A percentile compares a stretch with the other conserved stretches of the same genome.
Conservation (phyloP, 2,888 invertebrate species). For the Tenthredo scrophulariae region DNA sequence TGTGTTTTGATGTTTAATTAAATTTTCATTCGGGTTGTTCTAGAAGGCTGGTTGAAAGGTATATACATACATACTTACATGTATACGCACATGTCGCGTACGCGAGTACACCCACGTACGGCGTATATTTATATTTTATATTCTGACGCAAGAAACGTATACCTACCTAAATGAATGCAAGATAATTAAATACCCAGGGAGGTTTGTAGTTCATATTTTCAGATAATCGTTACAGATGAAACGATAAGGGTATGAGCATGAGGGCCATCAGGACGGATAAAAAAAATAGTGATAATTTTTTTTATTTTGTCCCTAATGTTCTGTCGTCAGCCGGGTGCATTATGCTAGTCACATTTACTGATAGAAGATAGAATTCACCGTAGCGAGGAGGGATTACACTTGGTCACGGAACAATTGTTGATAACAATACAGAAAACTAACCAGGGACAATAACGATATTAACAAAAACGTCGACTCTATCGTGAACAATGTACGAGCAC, state of each 20-base stretch:
- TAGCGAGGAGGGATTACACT: conserved; percentile 38
- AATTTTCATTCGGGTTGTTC: conserved; percentile 40
- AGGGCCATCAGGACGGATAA: not conserved
- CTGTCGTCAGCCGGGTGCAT: conserved; percentile 14
- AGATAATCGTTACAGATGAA: conserved; percentile 26
- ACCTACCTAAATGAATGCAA: not conserved
- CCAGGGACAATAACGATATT: conserved; percentile 31
- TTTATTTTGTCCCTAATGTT: conserved; percentile 17
- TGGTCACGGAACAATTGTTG: conserved; percentile 50
- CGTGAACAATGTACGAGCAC: conserved; percentile 48
- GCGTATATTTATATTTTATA: not conserved
- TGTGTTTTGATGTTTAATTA: conserved; percentile 39
- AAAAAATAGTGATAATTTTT: not conserved
- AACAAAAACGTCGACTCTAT: conserved; percentile 42
- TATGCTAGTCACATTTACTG: conserved; percentile 21
- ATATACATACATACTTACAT: not conserved
- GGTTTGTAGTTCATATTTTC: not conserved
- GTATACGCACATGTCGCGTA: conserved; percentile 1
- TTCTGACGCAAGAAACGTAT: not conserved
- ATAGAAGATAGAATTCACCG: conserved; percentile 46
- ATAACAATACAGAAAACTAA: conserved; percentile 27
- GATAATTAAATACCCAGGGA: not conserved
- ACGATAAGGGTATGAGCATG: not conserved
- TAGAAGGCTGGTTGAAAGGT: not conserved
- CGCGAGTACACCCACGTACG: not conserved